A percentile compares a stretch with the other conserved stretches of the same genome.
Conservation (phyloP, 2,888 invertebrate species). For the Brenthis daphne region DNA sequence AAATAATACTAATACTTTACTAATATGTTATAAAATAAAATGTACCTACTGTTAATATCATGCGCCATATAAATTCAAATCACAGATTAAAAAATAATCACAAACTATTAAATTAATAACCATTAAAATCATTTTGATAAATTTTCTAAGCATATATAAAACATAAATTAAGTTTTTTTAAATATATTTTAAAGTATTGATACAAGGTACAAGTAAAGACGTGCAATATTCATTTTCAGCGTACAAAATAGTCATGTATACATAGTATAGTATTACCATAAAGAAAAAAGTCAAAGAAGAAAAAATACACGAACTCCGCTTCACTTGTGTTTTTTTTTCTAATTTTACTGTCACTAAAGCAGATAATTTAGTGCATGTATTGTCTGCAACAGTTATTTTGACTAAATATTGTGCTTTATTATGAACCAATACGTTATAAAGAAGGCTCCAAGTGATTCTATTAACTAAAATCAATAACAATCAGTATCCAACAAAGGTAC, state of each 20-base stretch:
- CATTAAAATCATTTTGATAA: no score
- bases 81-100: no score
- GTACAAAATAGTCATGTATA: neutral
- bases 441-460: constrained; percentile 74
- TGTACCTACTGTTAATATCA: no score
- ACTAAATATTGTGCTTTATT: constrained; percentile 71
- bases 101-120: no score
- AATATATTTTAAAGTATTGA: no score
- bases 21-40: no score
- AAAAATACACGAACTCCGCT: constrained; percentile 75
- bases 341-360: constrained; percentile 79
- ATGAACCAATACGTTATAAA: constrained; percentile 72
- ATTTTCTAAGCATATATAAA: no score
- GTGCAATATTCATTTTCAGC: neutral
- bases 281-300: constrained; percentile 54
- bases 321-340: constrained; percentile 81
- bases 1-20: no score
- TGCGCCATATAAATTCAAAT: no score
- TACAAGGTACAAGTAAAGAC: no score
- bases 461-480: constrained; percentile 82
- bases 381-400: constrained; percentile 79
- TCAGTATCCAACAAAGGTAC: constrained; percentile 82
- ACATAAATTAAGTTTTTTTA: no score
- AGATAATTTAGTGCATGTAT: constrained; percentile 80
- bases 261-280: constrained; percentile 42